phyloP scores from a whole-genome alignment of 37 sponge, comb jelly and placozoan genomes.

The Chondrosia reniformis region DNA sequence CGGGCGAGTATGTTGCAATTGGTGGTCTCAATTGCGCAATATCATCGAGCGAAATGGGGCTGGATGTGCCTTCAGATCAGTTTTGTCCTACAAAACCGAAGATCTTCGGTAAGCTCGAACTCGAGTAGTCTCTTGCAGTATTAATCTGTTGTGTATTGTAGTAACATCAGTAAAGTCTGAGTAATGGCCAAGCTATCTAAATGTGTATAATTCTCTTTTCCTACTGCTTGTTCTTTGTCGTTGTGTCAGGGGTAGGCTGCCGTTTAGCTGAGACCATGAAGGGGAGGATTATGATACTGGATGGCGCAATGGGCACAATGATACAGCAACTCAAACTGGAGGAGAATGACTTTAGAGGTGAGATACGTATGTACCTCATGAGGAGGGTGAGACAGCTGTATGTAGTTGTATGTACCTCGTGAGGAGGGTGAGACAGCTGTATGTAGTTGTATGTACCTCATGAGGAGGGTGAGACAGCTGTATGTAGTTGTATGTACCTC shows the following conservation, averaged over 20 bases:
- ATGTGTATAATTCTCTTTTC: not conserved
- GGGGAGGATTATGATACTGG: constrained; percentile 88
- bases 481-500: too few relatives aligned
- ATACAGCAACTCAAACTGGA: constrained; percentile 75
- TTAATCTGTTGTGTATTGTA: too few relatives aligned
- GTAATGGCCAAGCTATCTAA: too few relatives aligned
- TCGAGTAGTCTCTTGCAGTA: too few relatives aligned
- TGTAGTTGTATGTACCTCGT: too few relatives aligned
- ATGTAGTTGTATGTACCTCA: too few relatives aligned
- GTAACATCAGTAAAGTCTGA: too few relatives aligned
- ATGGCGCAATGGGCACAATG: constrained; percentile 99
- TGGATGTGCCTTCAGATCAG: not conserved
- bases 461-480: too few relatives aligned
- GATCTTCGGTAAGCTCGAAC: not conserved
- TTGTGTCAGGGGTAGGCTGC: constrained; percentile 35
- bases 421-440: too few relatives aligned
- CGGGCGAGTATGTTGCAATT: too few relatives aligned
- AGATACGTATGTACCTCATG: too few relatives aligned
- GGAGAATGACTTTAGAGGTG: constrained; percentile 93
- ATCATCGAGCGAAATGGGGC: not conserved
- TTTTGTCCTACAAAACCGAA: constrained; percentile 7
- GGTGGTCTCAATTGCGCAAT: not conserved
- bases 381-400: too few relatives aligned
- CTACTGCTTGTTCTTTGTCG: not conserved
- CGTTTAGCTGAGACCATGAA: constrained; percentile 42